A percentile compares a stretch with the other conserved stretches of the same genome.
Evolutionary conservation across 2,888 invertebrate species (phyloP).

Genomic region (Sinopyrophorus schimmeli): DNA sequence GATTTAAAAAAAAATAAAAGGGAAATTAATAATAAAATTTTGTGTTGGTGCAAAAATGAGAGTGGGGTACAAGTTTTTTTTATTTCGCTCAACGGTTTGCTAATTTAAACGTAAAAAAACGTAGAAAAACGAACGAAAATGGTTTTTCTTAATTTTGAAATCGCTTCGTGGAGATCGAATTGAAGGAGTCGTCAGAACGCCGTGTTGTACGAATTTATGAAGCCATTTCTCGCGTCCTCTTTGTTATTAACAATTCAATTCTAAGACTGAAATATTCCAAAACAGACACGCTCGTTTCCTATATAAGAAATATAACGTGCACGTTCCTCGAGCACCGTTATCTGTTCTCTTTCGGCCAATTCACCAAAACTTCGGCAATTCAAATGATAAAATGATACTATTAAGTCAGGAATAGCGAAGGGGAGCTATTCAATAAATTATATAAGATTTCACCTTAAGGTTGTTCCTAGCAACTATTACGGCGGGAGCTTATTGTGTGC

Average conservation of each 20-base stretch:
- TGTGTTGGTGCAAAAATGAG: too few relatives aligned
- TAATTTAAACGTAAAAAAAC: too few relatives aligned
- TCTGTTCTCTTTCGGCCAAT: conserved; percentile 28
- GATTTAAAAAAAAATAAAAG: too few relatives aligned
- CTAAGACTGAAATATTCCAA: too few relatives aligned
- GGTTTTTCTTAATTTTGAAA: too few relatives aligned
- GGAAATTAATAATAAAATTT: too few relatives aligned
- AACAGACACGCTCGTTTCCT: neutral
- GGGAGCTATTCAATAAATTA: conserved; percentile 53
- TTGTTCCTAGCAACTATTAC: conserved; percentile 34
- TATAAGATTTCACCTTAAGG: conserved; percentile 52
- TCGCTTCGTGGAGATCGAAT: too few relatives aligned
- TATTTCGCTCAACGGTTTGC: too few relatives aligned
- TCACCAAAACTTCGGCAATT: conserved; percentile 52
- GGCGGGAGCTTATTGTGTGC: conserved; percentile 11
- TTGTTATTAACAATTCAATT: too few relatives aligned
- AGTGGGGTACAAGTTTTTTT: too few relatives aligned
- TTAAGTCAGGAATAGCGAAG: conserved; percentile 47
- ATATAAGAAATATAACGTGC: conserved; percentile 14
- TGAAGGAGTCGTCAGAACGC: neutral
- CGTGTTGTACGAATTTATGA: neutral
- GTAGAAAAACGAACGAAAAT: too few relatives aligned
- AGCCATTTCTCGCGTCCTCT: too few relatives aligned
- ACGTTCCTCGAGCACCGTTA: conserved; percentile 24
- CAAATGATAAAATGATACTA: conserved; percentile 55